Evolutionary conservation across 2,797 vertebrate genomes (phyloP).

Genomic region (Carduelis carduelis): DNA sequence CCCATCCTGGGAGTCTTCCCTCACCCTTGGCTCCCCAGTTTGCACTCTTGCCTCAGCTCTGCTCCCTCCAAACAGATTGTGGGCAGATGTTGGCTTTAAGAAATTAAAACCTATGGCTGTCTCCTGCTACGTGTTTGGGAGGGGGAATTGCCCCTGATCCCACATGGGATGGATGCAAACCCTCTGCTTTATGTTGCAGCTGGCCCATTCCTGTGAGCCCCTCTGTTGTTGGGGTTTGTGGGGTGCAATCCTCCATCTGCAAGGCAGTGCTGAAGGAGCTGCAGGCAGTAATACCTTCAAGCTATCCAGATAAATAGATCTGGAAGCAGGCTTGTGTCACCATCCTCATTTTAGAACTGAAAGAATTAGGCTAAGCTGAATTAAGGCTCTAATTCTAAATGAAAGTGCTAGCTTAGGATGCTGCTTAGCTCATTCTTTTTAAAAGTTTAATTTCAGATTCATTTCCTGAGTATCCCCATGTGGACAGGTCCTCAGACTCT

Average conservation of each 20-base stretch:
- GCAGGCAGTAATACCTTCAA: constrained; percentile 43
- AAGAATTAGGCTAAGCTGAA: constrained; percentile 69
- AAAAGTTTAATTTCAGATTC: constrained; percentile 59
- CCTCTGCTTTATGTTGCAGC: background rate
- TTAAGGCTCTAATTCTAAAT: constrained; percentile 66
- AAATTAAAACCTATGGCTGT: background rate
- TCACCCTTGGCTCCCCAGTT: background rate
- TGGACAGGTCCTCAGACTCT: constrained; percentile 11
- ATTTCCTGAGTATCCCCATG: constrained; percentile 41
- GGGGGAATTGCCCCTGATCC: background rate
- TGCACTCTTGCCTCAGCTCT: background rate
- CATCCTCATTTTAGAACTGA: constrained; percentile 50
- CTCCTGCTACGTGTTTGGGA: background rate
- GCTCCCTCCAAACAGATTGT: background rate
- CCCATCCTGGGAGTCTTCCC: background rate
- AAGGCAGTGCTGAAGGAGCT: background rate
- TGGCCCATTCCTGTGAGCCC: background rate
- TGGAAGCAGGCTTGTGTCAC: constrained; percentile 48
- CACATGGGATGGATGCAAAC: background rate
- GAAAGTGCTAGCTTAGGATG: constrained; percentile 52
- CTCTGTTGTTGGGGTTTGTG: background rate
- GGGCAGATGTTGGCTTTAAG: background rate
- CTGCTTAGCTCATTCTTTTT: constrained; percentile 50
- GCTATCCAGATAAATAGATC: constrained; percentile 11
- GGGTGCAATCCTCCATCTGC: background rate